Percentiles rank a stretch among this genome's conserved stretches.
phyloP scores from a whole-genome alignment of 2,113 vertebrate species.

The Sander lucioperca region DNA sequence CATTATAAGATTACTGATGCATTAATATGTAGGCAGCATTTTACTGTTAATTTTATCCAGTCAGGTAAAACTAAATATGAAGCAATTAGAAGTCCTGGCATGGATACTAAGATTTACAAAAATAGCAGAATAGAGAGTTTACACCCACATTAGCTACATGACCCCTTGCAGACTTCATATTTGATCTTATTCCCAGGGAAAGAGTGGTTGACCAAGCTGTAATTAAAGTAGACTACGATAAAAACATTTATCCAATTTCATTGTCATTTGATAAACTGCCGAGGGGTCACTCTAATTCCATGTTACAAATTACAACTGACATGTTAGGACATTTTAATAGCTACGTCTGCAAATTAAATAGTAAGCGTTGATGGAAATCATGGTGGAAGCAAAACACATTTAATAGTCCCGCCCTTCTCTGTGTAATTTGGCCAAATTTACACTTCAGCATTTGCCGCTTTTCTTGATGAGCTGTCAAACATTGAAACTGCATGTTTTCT shows the following conservation, averaged over 20 bases:
- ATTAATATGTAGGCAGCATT: background rate
- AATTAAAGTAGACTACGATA: background rate
- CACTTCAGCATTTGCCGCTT: background rate
- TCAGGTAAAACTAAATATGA: background rate
- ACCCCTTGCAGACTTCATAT: background rate
- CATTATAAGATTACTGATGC: background rate
- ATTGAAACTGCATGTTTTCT: background rate
- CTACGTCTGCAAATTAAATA: background rate
- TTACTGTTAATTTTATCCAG: background rate
- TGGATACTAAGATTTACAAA: background rate
- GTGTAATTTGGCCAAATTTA: background rate
- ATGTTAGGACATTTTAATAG: constrained; percentile 12
- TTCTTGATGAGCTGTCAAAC: background rate
- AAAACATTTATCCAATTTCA: background rate
- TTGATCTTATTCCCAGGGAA: background rate
- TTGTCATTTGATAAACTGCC: background rate
- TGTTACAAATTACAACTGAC: background rate
- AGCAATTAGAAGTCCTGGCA: background rate
- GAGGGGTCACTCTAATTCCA: background rate
- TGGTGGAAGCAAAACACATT: background rate
- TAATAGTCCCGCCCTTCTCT: background rate
- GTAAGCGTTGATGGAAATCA: background rate
- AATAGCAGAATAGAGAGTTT: background rate
- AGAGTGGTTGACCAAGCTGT: background rate
- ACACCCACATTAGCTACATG: background rate